Conservation (phyloP, 2,797 vertebrate species). For the Eulemur coronatus region DNA sequence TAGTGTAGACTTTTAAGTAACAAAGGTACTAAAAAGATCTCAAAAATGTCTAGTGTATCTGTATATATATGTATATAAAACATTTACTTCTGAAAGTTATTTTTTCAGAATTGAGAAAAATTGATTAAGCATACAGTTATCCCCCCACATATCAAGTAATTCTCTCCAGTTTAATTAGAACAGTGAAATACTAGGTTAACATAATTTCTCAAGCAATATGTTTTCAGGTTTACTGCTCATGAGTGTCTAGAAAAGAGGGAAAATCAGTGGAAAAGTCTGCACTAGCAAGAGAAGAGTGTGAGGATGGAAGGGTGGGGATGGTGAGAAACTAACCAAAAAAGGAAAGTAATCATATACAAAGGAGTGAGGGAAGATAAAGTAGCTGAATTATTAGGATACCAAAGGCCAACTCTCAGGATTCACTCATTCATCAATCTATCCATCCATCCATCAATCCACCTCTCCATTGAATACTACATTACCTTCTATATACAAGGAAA, state of each 20-base stretch:
- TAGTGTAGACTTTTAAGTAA: not conserved
- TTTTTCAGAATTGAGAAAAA: slow-evolving; percentile 20
- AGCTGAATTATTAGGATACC: not conserved
- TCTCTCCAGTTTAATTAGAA: not conserved
- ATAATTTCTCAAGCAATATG: not conserved
- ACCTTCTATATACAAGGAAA: not conserved
- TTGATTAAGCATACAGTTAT: not conserved
- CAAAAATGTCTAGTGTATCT: not conserved
- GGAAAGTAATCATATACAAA: not conserved
- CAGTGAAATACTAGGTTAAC: not conserved
- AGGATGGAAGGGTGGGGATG: not conserved
- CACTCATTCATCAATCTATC: not conserved
- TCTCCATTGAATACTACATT: not conserved
- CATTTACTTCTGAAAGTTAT: not conserved
- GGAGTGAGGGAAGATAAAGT: not conserved
- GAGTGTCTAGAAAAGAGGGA: not conserved
- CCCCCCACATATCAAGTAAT: not conserved
- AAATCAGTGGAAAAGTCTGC: not conserved
- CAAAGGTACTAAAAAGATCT: not conserved
- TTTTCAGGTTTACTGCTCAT: not conserved
- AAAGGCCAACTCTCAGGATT: not conserved
- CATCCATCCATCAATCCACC: not conserved
- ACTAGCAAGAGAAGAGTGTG: not conserved
- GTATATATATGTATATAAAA: not conserved
- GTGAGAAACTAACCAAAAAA: not conserved